Percentiles rank a stretch among this genome's conserved stretches.
Conservation (phyloP, 92 coral and sea anemone genomes). For the Bergia puertoricense region DNA sequence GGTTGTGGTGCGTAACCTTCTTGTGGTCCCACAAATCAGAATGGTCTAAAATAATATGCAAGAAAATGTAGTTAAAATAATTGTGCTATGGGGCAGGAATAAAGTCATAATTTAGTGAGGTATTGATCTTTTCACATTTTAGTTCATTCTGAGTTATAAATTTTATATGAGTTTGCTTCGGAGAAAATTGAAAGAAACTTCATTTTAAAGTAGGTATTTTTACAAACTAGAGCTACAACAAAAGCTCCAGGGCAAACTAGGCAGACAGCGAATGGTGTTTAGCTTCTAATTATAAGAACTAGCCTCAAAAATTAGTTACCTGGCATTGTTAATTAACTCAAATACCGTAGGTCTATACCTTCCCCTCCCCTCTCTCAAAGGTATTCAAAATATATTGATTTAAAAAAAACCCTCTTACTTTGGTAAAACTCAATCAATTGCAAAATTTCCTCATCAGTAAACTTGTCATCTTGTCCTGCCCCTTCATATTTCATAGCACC, state of each 20-base stretch:
- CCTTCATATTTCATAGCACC: not conserved
- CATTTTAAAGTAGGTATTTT: not conserved
- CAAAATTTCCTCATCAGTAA: not conserved
- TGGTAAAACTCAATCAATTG: not conserved
- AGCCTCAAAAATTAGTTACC: not conserved
- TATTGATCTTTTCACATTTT: not conserved
- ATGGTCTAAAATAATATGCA: not conserved
- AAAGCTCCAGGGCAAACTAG: not conserved
- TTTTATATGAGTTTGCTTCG: not conserved
- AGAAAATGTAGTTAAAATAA: not conserved
- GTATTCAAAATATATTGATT: too few species aligned
- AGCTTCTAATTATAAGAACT: not conserved
- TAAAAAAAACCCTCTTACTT: not conserved
- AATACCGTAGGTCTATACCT: not conserved
- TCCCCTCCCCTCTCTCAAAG: not conserved
- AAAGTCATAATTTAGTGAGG: not conserved
- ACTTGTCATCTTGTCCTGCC: not conserved
- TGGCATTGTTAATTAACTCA: not conserved
- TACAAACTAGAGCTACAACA: not conserved
- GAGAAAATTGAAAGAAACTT: not conserved
- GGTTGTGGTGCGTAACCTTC: not conserved
- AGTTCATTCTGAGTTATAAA: not conserved
- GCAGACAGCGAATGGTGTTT: too few species aligned
- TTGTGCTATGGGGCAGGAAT: not conserved
- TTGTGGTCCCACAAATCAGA: constrained; percentile 8